These are phyloP conservation scores for Trichechus manatus DNA, from an alignment of 2,113 vertebrate genomes.

Conservation along the genomic window DNA sequence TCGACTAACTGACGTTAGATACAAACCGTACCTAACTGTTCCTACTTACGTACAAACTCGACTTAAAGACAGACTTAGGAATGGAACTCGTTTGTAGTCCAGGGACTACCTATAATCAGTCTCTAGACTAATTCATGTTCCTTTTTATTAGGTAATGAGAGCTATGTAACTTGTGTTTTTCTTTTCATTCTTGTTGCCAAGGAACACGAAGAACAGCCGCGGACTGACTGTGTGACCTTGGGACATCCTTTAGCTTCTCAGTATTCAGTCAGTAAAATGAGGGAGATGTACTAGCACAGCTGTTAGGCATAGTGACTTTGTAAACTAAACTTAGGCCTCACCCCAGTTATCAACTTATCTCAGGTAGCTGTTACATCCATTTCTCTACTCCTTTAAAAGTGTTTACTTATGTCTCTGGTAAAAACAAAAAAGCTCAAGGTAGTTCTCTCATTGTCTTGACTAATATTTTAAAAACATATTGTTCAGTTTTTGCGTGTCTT, in stretches of 20 bases:
- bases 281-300: neutral
- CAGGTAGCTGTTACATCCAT: neutral
- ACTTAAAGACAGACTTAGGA: too few relatives aligned
- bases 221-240: conserved; percentile 57
- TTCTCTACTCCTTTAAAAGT: conserved; percentile 17
- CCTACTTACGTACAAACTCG: too few relatives aligned
- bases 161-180: neutral
- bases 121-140: neutral
- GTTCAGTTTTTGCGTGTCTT: neutral
- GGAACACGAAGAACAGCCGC: neutral
- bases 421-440: neutral
- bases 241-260: neutral
- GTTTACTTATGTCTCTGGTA: neutral
- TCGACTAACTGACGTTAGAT: too few relatives aligned
- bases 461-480: neutral
- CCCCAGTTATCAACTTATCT: neutral
- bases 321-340: neutral
- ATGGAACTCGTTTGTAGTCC: too few relatives aligned
- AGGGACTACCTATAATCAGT: neutral
- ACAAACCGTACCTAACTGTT: too few relatives aligned
- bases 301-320: neutral
- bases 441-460: conserved; percentile 10
- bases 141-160: conserved; percentile 2
- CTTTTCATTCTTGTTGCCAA: conserved; percentile 53
- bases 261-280: neutral